Evolutionary conservation across 1,140 invertebrate species (phyloP).

Genomic region (Caenorhabditis tropicalis): DNA sequence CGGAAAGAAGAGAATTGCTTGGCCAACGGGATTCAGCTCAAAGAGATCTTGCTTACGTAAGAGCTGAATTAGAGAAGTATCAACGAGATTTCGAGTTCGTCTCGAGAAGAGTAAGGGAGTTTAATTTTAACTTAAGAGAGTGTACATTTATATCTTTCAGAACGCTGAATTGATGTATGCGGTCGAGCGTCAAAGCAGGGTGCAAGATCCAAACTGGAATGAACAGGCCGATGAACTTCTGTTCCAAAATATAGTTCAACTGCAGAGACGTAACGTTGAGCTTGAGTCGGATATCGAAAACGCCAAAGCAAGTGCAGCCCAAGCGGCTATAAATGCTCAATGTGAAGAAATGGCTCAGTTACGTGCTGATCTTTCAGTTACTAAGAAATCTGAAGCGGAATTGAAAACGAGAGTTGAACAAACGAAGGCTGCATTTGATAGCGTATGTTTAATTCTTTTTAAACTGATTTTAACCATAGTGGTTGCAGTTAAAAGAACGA

Average conservation of each 20-base stretch:
- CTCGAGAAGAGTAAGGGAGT: background rate
- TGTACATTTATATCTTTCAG: background rate
- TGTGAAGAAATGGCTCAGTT: constrained; percentile 22
- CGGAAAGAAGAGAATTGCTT: background rate
- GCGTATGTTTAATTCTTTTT: background rate
- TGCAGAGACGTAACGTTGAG: constrained; percentile 39
- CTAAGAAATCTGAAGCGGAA: constrained; percentile 18
- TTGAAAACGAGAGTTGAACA: constrained; percentile 6
- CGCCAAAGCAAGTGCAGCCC: background rate
- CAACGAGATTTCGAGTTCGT: constrained; percentile 42
- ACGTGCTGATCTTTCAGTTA: constrained; percentile 13
- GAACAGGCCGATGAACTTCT: constrained; percentile 20
- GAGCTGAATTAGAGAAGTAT: constrained; percentile 44
- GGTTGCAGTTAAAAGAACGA: constrained; percentile 37
- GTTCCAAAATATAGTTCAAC: constrained; percentile 33
- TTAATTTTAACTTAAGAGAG: background rate
- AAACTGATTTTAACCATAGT: background rate
- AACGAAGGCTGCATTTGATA: constrained; percentile 38
- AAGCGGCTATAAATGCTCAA: background rate
- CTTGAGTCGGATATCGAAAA: constrained; percentile 42
- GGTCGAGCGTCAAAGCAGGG: background rate
- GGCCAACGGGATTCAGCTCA: constrained; percentile 24
- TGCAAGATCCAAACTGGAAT: constrained; percentile 24
- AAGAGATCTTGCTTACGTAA: constrained; percentile 35
- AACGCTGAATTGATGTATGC: constrained; percentile 13